Conservation (phyloP, 2,113 vertebrate genomes). For the Lates calcarifer region DNA sequence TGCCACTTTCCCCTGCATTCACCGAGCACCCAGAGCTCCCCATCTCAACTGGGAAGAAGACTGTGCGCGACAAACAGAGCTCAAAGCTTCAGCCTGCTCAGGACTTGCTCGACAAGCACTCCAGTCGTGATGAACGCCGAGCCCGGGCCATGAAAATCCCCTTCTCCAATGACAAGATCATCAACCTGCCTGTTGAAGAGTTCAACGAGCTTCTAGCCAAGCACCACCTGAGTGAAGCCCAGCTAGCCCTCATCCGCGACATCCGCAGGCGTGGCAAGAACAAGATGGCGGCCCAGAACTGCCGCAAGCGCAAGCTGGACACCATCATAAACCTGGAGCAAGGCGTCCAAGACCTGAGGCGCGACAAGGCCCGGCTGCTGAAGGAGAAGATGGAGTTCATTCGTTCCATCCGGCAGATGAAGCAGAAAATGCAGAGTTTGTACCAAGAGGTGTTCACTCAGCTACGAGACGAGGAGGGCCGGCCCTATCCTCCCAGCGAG, state of each 20-base stretch:
- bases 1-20: conserved; percentile 85
- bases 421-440: conserved; percentile 96
- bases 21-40: conserved; percentile 84
- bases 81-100: conserved; percentile 78
- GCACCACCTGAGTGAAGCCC: conserved; percentile 95
- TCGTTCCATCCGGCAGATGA: conserved; percentile 96
- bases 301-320: conserved; percentile 97
- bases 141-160: conserved; percentile 98
- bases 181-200: conserved; percentile 98
- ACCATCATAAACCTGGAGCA: conserved; percentile 98
- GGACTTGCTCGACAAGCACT: conserved; percentile 93
- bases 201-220: conserved; percentile 98
- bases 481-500: conserved; percentile 92
- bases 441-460: conserved; percentile 96
- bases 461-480: conserved; percentile 93
- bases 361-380: conserved; percentile 93
- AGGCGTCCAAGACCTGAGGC: conserved; percentile 93
- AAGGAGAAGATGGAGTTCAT: conserved; percentile 97
- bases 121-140: conserved; percentile 94
- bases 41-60: conserved; percentile 85
- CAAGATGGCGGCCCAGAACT: conserved; percentile 99
- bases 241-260: conserved; percentile 97
- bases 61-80: conserved; percentile 86
- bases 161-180: conserved; percentile 98
- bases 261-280: conserved; percentile 97